Conservation (phyloP, 2,888 invertebrate species). For the Drosophila anomalipes region DNA sequence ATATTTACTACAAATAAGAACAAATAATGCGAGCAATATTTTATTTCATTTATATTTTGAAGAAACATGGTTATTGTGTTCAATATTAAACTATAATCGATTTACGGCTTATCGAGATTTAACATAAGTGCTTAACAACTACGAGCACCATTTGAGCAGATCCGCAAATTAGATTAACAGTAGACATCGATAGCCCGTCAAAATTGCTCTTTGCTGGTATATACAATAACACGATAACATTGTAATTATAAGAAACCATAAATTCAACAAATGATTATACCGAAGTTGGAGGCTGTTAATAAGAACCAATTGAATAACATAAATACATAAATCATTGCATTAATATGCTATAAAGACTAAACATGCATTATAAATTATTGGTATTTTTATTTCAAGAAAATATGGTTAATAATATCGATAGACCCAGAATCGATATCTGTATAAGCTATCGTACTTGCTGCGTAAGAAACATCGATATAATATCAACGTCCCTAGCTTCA, state of each 20-base stretch:
- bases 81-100: neutral
- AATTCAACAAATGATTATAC: neutral
- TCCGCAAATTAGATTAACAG: neutral
- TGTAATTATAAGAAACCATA: neutral
- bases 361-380: neutral
- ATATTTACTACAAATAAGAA: neutral
- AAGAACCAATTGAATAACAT: neutral
- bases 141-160: slow-evolving; percentile 1
- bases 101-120: neutral
- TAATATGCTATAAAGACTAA: neutral
- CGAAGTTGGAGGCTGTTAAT: neutral
- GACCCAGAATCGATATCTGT: neutral
- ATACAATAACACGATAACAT: neutral
- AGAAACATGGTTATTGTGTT: neutral
- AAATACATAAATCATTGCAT: neutral
- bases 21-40: neutral
- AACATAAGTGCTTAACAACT: neutral
- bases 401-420: slow-evolving; percentile 21
- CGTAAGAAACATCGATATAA: slow-evolving; percentile 19
- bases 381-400: neutral
- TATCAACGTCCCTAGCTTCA: slow-evolving; percentile 30
- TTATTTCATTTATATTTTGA: neutral
- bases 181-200: neutral
- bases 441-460: neutral
- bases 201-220: neutral